phyloP scores from a whole-genome alignment of 53 echinoderm and acorn worm genomes.

The Paracentrotus lividus region DNA sequence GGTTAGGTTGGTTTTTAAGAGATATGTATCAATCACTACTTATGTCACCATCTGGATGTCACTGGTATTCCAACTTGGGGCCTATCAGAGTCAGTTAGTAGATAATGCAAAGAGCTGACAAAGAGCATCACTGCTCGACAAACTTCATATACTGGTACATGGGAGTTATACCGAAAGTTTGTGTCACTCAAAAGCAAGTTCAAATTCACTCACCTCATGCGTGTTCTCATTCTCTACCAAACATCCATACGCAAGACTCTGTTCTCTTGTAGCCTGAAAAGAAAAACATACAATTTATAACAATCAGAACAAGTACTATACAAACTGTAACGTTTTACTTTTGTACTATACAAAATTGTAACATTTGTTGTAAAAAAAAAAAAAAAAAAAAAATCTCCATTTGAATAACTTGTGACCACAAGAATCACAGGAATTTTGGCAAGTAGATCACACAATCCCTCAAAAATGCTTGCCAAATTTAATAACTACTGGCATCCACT shows the following conservation, averaged over 20 bases:
- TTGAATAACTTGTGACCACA: background rate
- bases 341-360: too few relatives aligned
- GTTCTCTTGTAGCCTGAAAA: slow-evolving; percentile 89
- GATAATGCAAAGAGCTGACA: too few relatives aligned
- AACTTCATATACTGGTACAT: background rate
- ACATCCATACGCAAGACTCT: slow-evolving; percentile 95
- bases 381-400: too few relatives aligned
- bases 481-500: background rate
- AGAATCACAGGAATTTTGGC: background rate
- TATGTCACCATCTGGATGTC: too few relatives aligned
- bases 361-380: too few relatives aligned
- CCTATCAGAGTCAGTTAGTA: too few relatives aligned
- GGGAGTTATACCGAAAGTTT: background rate
- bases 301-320: too few relatives aligned
- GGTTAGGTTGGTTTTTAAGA: too few relatives aligned
- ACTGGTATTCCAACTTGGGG: too few relatives aligned
- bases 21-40: too few relatives aligned
- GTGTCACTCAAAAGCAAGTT: background rate
- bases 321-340: too few relatives aligned
- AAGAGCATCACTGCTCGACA: too few relatives aligned
- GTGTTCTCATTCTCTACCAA: slow-evolving; percentile 90
- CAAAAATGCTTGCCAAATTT: background rate
- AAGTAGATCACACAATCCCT: background rate
- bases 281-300: background rate
- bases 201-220: slow-evolving; percentile 84